Base-by-base conservation (phyloP, 2,888 invertebrate species). In the Hoplodrina ambigua region DNA sequence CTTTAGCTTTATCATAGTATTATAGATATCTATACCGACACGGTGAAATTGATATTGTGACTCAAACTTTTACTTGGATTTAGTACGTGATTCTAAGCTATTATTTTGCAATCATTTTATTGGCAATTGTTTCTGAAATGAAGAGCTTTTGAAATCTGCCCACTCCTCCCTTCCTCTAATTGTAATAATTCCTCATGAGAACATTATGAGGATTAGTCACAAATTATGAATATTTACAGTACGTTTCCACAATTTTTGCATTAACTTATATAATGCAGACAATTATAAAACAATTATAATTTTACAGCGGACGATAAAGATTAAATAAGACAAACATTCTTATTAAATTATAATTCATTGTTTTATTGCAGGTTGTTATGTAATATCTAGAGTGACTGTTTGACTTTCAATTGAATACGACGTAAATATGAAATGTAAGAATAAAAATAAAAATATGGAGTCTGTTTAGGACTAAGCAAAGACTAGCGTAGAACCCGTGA, bases 331-430 rank as follows among this genome's bases (percentile, higher is more conserved):
- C 15, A 50, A 62, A 75, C 52, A 59, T 30, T 58, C 15, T 13
- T 58, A 55, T 37, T 52, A 54, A 25, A 49, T 41, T 37, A 49
- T 55, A 44, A 54, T 41, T n/a, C 53, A 69, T 44, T 41, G 44
- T 70, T 66, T 70, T 60, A 80, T 70, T 70, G 50, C 52, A 30
- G 17, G 52, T 6, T 69, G 15, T 74, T 52, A 57, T 52, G 49
- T 56, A n/a, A 20, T 65, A 25, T 49, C 52, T 30, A 53, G 54
- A 11, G 13, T 49, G 2, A 49, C 10, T 50, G 33, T 41, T 41
- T 41, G 41, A 17, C 17, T 13, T 19, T 49, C 20, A 41, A n/a
- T 30, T 52, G 13, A 13, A 30, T 20, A 33, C n/a, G 11, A 53
- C 10, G 8, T 13, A 19, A 37, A 46, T 25, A 19, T 15, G 2